phyloP scores from a whole-genome alignment of 2,113 vertebrate genomes.

The Onychostoma macrolepis region DNA sequence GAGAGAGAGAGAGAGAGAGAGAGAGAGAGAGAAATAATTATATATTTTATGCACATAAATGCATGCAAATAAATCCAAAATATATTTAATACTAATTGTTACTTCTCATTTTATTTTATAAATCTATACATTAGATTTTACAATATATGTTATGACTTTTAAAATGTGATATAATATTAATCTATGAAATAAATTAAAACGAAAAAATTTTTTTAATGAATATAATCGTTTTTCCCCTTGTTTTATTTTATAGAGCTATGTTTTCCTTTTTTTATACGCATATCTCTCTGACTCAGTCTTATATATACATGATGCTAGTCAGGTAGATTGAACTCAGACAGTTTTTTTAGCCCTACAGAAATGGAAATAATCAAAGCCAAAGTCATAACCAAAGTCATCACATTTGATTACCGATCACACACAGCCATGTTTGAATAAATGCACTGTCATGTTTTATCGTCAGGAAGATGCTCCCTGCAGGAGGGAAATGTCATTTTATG shows the following conservation, averaged over 20 bases:
- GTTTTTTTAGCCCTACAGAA: background rate
- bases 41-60: background rate
- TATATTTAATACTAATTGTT: background rate
- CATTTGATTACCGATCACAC: constrained; percentile 32
- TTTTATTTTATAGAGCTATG: background rate
- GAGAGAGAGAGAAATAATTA: background rate
- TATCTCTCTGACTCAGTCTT: background rate
- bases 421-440: constrained; percentile 7
- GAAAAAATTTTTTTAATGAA: background rate
- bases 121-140: background rate
- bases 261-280: background rate
- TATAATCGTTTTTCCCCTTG: background rate
- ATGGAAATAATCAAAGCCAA: constrained; percentile 35
- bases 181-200: background rate
- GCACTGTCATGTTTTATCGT: constrained; percentile 29
- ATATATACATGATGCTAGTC: background rate
- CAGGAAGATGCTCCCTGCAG: constrained; percentile 9
- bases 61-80: background rate
- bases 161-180: background rate
- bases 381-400: constrained; percentile 36
- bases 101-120: background rate
- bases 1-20: too few relatives aligned
- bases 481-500: constrained; percentile 28
- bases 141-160: background rate
- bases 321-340: background rate